Conservation (phyloP, 2,888 invertebrate species). For the Drosophila monieri region DNA sequence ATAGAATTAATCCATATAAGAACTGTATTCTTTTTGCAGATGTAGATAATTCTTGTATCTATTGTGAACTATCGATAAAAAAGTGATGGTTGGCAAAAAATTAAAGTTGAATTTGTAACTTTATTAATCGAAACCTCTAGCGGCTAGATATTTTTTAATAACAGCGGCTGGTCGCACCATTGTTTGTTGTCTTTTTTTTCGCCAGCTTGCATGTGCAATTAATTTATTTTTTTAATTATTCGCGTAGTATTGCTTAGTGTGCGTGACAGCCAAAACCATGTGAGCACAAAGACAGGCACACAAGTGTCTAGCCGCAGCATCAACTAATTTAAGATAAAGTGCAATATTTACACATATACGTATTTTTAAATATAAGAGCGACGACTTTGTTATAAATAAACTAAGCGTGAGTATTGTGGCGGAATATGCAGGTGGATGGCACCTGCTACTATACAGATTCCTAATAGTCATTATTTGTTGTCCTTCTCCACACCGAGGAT, state of each 20-base stretch:
- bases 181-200: constrained; percentile 6
- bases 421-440: constrained; percentile 12
- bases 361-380: constrained; percentile 27
- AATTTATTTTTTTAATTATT: constrained; percentile 10
- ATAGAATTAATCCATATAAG: too few species aligned
- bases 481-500: too few species aligned
- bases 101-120: too few species aligned
- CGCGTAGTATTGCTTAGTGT: background rate
- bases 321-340: constrained; percentile 26
- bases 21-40: background rate
- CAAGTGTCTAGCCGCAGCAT: constrained; percentile 22
- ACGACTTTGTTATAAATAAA: constrained; percentile 33
- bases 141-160: background rate
- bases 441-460: background rate
- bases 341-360: constrained; percentile 27
- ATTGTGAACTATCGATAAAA: background rate
- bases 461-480: too few species aligned
- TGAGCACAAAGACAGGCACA: constrained; percentile 11
- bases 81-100: too few species aligned
- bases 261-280: constrained; percentile 7
- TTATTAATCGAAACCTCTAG: background rate
- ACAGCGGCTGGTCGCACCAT: background rate
- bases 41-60: background rate
- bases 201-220: constrained; percentile 10
- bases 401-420: constrained; percentile 25